Evolutionary conservation across 2,113 vertebrate species (phyloP), one percentile per base, ranked within the genome.

Genomic region (Rhabdomys dilectus): DNA sequence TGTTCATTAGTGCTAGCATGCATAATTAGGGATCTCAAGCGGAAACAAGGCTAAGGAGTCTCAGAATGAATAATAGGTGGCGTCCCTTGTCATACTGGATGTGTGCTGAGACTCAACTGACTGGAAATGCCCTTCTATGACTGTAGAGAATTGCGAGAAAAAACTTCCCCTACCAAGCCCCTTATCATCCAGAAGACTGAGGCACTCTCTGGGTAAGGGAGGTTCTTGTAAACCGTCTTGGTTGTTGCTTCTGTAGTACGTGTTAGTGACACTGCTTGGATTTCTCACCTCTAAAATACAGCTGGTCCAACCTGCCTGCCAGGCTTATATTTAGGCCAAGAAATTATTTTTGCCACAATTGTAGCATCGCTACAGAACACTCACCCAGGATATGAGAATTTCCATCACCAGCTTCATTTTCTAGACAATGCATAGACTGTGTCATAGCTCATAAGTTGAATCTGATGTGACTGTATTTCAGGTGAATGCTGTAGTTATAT

Each of bases 331-430:
- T 85, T 72, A n/a, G 34, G 7, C 29, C 95, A 73, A 26, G 84
- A 81, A 92, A 77, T 39, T 16, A 22, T 42, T 45, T 80, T 91
- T 73, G 26, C 58, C 48, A 76, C 0, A 3, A 26, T 85, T 56
- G 53, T 6, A 56, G 22, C 24, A 0, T 24, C 0, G 7, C 62
- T 62, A 3, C 11, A 19, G 62, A 26, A 60, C 13, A 6, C 48
- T 62, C 0, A 0, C 56, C 73, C 89, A 3, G 9, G 3, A 19
- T 5, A 45, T 5, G 80, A 86, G 66, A 73, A 48, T n/a, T 78
- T 72, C 24, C 68, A 8, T 64, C 26, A 10, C 24, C n/a, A 4
- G 51, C 68, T 95, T 87, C 68, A n/a, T 96, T 90, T 96, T 96
- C 72, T 26, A 16, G 5, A 7, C 53, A 34, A n/a, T 48, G 13